These are phyloP conservation scores for Apis dorsata DNA, from an alignment of 1,140 invertebrate species.

Conservation along the genomic window DNA sequence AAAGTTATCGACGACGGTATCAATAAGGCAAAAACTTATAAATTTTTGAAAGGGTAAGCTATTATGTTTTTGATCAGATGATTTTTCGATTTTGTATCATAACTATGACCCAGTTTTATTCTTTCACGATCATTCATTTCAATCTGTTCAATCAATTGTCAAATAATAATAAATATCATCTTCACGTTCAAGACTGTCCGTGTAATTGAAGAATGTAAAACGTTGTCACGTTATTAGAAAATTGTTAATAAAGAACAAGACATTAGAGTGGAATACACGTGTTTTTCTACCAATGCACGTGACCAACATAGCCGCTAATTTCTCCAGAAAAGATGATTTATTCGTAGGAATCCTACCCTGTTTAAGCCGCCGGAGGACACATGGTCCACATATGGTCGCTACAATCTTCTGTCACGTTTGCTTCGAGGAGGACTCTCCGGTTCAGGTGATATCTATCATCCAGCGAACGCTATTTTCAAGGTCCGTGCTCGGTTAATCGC, in stretches of 20 bases:
- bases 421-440: conserved; percentile 72
- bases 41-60: conserved; percentile 70
- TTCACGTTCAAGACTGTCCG: not conserved
- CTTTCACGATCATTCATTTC: too few relatives aligned
- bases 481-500: conserved; percentile 55
- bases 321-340: conserved; percentile 23
- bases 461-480: conserved; percentile 71
- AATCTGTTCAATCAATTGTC: not conserved
- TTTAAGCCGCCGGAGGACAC: conserved; percentile 57
- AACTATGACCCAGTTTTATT: not conserved
- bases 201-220: not conserved
- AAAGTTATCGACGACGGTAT: conserved; percentile 61
- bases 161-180: not conserved
- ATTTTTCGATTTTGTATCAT: not conserved
- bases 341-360: conserved; percentile 61
- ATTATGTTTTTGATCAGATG: not conserved
- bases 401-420: conserved; percentile 69
- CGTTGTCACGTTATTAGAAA: not conserved
- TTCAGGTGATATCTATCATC: conserved; percentile 73
- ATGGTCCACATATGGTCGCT: conserved; percentile 67
- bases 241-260: not conserved
- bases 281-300: not conserved
- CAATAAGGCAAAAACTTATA: conserved; percentile 62
- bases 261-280: not conserved
- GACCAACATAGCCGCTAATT: not conserved